Conservation (phyloP, 1,140 invertebrate genomes). For the Drosophila bipectinata region DNA sequence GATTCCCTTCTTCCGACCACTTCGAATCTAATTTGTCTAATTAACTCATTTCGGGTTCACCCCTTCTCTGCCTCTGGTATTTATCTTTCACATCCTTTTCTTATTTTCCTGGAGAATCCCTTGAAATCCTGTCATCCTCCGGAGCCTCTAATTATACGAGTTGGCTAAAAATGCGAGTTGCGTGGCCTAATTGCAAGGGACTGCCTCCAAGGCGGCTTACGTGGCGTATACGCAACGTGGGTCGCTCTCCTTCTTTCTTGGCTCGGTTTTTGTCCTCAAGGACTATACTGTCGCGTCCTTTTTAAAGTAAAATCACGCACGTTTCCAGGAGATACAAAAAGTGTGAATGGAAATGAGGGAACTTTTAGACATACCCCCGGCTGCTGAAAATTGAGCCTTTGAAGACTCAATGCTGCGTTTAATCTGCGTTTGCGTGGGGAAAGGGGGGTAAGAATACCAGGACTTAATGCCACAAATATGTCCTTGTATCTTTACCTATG, state of each 20-base stretch:
- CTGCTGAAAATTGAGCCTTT: not conserved
- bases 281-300: constrained; percentile 1
- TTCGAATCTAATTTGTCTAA: constrained; percentile 35
- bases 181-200: constrained; percentile 29
- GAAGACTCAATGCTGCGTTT: not conserved
- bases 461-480: not conserved
- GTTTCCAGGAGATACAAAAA: not conserved
- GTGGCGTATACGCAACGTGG: constrained; percentile 18
- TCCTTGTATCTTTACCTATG: not conserved
- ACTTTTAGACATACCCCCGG: not conserved
- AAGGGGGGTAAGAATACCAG: not conserved
- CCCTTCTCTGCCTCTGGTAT: not conserved
- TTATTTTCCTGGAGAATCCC: constrained; percentile 1
- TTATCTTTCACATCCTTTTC: not conserved
- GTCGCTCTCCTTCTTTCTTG: constrained; percentile 2
- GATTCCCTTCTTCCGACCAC: not conserved
- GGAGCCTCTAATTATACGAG: constrained; percentile 33
- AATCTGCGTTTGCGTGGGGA: not conserved
- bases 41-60: constrained; percentile 31
- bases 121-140: not conserved
- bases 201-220: constrained; percentile 10
- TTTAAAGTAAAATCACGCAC: constrained; percentile 49
- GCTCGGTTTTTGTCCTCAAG: constrained; percentile 5
- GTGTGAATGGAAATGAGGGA: not conserved
- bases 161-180: constrained; percentile 13